phyloP scores from a whole-genome alignment of 2,888 invertebrate species.

The Drosophila anomalata region DNA sequence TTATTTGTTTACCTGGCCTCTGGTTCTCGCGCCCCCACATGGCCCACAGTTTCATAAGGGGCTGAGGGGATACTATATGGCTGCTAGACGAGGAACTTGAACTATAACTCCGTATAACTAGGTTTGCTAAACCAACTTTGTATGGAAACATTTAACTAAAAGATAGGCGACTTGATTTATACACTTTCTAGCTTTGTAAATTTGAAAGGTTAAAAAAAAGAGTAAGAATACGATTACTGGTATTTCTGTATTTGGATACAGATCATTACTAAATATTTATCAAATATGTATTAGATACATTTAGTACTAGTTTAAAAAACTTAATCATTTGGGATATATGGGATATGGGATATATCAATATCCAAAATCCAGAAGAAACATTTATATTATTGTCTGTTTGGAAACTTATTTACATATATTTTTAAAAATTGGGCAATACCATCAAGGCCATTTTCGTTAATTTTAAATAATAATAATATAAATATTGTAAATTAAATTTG shows the following conservation, averaged over 20 bases:
- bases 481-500: no score
- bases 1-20: slow-evolving; percentile 9
- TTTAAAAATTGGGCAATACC: not conserved
- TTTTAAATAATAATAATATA: no score
- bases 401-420: not conserved
- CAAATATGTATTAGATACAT: no score
- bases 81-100: slow-evolving; percentile 2
- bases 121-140: not conserved
- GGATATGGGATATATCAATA: not conserved
- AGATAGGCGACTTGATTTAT: not conserved
- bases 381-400: not conserved
- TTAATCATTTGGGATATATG: no score
- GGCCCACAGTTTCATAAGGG: not conserved
- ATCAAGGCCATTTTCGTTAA: not conserved
- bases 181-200: not conserved
- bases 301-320: no score
- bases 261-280: not conserved
- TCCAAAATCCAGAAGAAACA: no score
- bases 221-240: not conserved
- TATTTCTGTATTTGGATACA: not conserved
- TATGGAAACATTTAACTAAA: not conserved
- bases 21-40: not conserved
- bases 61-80: not conserved
- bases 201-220: not conserved
- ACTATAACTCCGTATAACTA: not conserved